phyloP scores from a whole-genome alignment of 2,888 invertebrate genomes.

The Ochropacha duplaris region DNA sequence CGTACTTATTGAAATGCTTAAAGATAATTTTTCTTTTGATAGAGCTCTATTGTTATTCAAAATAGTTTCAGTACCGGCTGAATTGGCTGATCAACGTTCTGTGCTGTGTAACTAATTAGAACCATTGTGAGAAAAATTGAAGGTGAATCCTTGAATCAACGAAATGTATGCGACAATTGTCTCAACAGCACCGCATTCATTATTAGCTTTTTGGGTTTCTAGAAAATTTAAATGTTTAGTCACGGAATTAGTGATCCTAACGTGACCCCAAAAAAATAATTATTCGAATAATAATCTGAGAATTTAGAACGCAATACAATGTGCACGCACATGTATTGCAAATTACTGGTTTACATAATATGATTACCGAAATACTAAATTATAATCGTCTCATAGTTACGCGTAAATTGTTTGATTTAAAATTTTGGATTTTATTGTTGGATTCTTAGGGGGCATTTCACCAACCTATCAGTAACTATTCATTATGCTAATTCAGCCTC shows the following conservation, averaged over 20 bases:
- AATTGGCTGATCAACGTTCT: neutral
- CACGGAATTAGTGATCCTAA: neutral
- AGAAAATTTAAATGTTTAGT: neutral
- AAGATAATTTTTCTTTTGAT: neutral
- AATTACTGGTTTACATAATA: neutral
- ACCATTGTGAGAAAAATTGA: slow-evolving; percentile 1
- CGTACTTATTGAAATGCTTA: neutral
- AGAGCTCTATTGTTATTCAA: neutral
- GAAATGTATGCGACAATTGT: neutral
- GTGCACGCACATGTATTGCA: neutral
- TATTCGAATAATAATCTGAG: neutral
- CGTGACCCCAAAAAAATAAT: slow-evolving; percentile 1
- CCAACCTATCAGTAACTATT: no score
- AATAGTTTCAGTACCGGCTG: neutral
- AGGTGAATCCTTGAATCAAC: slow-evolving; percentile 1
- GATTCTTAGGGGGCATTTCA: no score
- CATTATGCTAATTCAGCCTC: no score
- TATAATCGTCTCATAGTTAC: neutral
- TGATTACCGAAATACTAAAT: neutral
- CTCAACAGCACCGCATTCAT: neutral
- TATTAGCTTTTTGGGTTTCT: neutral
- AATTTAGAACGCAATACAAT: neutral
- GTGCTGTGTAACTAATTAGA: slow-evolving; percentile 3
- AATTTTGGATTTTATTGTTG: neutral
- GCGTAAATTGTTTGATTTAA: neutral